These are phyloP conservation scores for Tetrao urogallus DNA, from an alignment of 2,113 vertebrate genomes.

Conservation along the genomic window DNA sequence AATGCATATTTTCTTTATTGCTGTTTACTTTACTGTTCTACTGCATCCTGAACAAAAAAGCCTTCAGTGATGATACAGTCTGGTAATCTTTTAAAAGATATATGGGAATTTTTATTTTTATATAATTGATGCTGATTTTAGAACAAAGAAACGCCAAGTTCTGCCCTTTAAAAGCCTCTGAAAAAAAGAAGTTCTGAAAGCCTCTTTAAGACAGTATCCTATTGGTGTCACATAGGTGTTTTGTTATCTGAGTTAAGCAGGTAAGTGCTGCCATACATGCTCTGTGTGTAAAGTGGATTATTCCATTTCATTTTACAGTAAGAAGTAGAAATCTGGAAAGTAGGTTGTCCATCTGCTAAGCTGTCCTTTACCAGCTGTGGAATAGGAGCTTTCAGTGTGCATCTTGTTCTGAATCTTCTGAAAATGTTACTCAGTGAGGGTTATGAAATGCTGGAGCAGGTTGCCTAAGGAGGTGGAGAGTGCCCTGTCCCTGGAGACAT, in stretches of 20 bases:
- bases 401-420: no score
- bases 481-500: no score
- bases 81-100: no score
- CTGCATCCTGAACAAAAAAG: background rate
- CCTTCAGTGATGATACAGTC: background rate
- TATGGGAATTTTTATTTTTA: background rate
- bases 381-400: no score
- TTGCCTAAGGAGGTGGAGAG: no score
- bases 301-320: background rate
- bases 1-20: background rate
- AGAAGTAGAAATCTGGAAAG: background rate
- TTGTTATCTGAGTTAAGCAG: background rate
- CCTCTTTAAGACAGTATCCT: rapidly evolving
- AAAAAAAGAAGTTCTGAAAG: background rate
- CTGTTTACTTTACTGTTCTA: background rate
- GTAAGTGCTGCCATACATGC: rapidly evolving
- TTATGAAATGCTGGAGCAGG: no score
- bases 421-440: no score
- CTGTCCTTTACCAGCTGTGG: no score
- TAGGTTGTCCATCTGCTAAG: no score
- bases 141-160: background rate
- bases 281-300: background rate
- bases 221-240: background rate
- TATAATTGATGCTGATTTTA: background rate
- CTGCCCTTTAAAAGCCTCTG: background rate